Base-by-base conservation (phyloP, 2,797 vertebrate genomes). In the Prunella strophiata region DNA sequence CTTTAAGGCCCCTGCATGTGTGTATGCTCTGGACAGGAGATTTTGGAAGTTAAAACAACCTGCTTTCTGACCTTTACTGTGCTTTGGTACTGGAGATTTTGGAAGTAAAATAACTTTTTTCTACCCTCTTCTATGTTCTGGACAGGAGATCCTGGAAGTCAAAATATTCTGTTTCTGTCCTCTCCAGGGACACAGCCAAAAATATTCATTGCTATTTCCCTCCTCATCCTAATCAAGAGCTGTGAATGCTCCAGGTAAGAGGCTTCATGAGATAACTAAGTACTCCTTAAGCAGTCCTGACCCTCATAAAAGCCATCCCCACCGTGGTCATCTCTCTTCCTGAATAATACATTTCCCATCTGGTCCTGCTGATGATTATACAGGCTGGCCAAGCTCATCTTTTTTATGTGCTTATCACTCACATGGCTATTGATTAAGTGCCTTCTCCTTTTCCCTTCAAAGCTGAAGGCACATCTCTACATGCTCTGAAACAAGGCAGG, bases 381-480 rank as follows among this genome's bases (percentile, higher is more conserved):
- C 79, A 83, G 74, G 71, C 89, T 87, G 84, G 68, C 58, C 86
- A 94, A 71, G 66, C 71, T 92, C 82, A 52, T 89, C 59, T 92
- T 63, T 68, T 96, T 94, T 85, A 91, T 91, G 80, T 85, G 91
- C 88, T 94, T 96, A 94, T 94, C 81, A 88, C 65, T 93, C 78
- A 95, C 86, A 58, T 25, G 86, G 45, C 52, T 96, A 94, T 97
- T 93, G 95, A 97, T 97, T 96, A 96, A 93, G 38, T 92, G 88
- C 57, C 92, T 92, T 79, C 78, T 91, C 74, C 65, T 65, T 42
- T 94, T 94, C 71, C 58, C 72, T 92, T 95, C 92, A 95, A 93
- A 95, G 90, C 72, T 85, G 71, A 93, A 94, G 84, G 67, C 71
- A 80, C 59, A 80, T 88, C 74, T 92, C 77, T 79, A 50, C 77